These are phyloP conservation scores for Acanthis flammea DNA, from an alignment of 2,797 vertebrate species.

Conservation along the genomic window DNA sequence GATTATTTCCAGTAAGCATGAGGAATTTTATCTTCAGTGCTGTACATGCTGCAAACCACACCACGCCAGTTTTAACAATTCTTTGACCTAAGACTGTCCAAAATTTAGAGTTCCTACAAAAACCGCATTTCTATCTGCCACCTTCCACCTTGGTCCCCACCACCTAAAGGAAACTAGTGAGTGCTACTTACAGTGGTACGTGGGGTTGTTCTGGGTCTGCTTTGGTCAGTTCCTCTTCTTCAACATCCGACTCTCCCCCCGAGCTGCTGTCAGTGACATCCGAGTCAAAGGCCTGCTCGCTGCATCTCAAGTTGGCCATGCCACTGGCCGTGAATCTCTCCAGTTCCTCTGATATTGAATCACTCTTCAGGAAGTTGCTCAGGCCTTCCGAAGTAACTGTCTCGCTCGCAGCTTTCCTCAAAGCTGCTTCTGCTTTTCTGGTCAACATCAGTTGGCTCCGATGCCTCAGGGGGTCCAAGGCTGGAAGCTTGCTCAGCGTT, in stretches of 20 bases:
- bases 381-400: conserved; percentile 79
- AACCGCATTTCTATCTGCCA: not conserved
- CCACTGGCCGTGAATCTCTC: conserved; percentile 91
- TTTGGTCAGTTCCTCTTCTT: conserved; percentile 91
- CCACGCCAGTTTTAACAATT: not conserved
- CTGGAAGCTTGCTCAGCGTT: conserved; percentile 82
- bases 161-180: not conserved
- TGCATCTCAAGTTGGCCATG: conserved; percentile 85
- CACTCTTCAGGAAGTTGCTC: conserved; percentile 86
- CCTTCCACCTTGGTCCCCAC: not conserved
- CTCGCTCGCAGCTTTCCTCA: conserved; percentile 77
- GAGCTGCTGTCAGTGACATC: conserved; percentile 98
- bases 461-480: conserved; percentile 78
- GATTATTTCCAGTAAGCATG: fast-evolving
- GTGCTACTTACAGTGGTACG: conserved; percentile 89
- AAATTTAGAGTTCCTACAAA: not conserved
- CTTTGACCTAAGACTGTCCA: not conserved
- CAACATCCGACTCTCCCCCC: conserved; percentile 93
- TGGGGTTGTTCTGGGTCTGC: conserved; percentile 90
- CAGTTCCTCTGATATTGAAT: conserved; percentile 87
- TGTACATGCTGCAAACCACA: not conserved
- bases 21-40: not conserved
- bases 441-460: conserved; percentile 83
- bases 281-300: conserved; percentile 92
- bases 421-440: conserved; percentile 80